Percentiles rank a stretch among this genome's conserved stretches.
Conservation (phyloP, 2,888 invertebrate genomes). For the Diaprepes abbreviatus region DNA sequence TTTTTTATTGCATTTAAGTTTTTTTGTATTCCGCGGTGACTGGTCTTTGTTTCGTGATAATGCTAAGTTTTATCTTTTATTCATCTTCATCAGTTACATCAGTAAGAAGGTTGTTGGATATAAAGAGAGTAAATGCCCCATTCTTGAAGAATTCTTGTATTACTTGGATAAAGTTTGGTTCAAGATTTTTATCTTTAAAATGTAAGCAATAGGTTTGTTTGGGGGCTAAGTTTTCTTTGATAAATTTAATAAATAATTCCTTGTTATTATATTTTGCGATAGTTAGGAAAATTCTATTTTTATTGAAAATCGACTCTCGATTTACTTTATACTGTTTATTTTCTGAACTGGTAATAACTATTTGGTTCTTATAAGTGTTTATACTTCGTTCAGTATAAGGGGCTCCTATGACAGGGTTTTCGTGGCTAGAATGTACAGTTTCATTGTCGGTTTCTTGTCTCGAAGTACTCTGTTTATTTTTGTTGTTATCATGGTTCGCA, state of each 20-base stretch:
- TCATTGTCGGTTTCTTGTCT: not conserved
- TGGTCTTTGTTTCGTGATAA: conserved; percentile 35
- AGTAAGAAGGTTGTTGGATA: not conserved
- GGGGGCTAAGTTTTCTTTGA: not conserved
- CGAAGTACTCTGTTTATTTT: not conserved
- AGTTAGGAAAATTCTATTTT: not conserved
- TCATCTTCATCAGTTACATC: conserved; percentile 13
- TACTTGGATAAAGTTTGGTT: not conserved
- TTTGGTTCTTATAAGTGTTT: conserved; percentile 31
- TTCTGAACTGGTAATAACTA: conserved; percentile 2
- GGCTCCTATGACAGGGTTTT: conserved; percentile 27
- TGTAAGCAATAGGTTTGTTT: conserved; percentile 5
- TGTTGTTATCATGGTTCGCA: not conserved
- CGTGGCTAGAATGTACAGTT: conserved; percentile 4
- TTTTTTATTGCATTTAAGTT: conserved; percentile 25
- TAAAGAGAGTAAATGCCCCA: not conserved
- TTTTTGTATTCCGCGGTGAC: conserved; percentile 25
- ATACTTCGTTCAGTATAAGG: conserved; percentile 16
- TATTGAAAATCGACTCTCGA: not conserved
- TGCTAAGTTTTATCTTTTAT: conserved; percentile 22
- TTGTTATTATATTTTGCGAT: not conserved
- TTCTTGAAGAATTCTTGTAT: conserved; percentile 18
- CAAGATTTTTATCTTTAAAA: not conserved
- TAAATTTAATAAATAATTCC: not conserved
- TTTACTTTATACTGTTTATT: not conserved